Evolutionary conservation across 2,888 invertebrate genomes (phyloP), one percentile per base, ranked within the genome.

Genomic region (Slavum lentiscoides): DNA sequence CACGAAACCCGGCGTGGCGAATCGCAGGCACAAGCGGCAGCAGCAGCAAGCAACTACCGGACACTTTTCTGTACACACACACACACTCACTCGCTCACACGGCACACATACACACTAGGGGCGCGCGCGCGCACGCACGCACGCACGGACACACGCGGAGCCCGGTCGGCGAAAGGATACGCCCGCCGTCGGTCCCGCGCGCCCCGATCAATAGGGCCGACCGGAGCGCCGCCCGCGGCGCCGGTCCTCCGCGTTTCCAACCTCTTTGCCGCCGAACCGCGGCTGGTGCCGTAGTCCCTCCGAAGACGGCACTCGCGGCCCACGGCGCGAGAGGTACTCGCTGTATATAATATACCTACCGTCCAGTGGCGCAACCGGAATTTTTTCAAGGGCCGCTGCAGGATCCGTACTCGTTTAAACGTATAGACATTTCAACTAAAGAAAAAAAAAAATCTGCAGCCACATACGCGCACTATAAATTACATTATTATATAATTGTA

Each of bases 141-240:
- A n/a, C 64, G 17, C 21, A 6, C 30, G 11, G n/a, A 37, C 74
- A 19, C 61, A 21, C 30, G 21, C 30, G 37, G 59, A 17, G 15
- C 69, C 70, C 53, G 70, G 77, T 70, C 77, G 62, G 77, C 39
- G 55, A 19, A 39, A 80, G 80, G 80, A 80, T 80, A 80, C 80
- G 80, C 80, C 80, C 80, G 49, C 49, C 49, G 13, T 15, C 49
- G 49, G 43, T 43, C 7, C 49, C 53, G 55, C 75, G 23, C 23
- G 23, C 49, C 19, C 2, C 73, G 80, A 80, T 80, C 80, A 72
- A 80, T 80, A 80, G 69, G 58, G 19, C 58, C 80, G 72, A 80
- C 80, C 80, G 80, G n/a, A 66, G 64, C 80, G 77, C 77, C 49
- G 11, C 69, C 21, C 61, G 69, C n/a, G 70, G 69, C n/a, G 70